Percentiles rank a stretch among this genome's conserved stretches.
Evolutionary conservation across 1,140 invertebrate genomes (phyloP).

Genomic region (Cydia fagiglandana): DNA sequence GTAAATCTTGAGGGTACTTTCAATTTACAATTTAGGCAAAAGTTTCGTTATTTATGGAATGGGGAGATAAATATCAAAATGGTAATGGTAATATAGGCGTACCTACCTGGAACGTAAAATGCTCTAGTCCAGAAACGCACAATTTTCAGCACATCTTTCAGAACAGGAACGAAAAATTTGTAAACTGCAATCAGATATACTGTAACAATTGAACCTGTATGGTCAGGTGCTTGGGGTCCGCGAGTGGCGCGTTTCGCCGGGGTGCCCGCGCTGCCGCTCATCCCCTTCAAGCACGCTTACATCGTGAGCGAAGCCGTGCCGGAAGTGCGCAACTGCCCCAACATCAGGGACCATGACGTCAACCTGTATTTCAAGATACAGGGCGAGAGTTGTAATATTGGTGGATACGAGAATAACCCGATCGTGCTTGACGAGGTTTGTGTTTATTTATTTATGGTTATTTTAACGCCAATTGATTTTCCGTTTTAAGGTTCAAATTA

Average conservation of each 20-base stretch:
- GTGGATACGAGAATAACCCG: slow-evolving; percentile 94
- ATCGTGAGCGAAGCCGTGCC: slow-evolving; percentile 89
- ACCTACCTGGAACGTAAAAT: too few species aligned
- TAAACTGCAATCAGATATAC: too few species aligned
- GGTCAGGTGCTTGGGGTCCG: slow-evolving; percentile 88
- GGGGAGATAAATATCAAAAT: too few species aligned
- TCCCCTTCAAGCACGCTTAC: slow-evolving; percentile 94
- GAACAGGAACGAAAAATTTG: too few species aligned
- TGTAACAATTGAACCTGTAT: background rate
- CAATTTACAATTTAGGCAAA: too few species aligned
- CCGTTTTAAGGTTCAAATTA: too few species aligned
- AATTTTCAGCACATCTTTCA: too few species aligned
- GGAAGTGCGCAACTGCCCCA: slow-evolving; percentile 86
- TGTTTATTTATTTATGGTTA: slow-evolving; percentile 30
- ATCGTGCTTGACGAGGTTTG: slow-evolving; percentile 86
- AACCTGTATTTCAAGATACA: slow-evolving; percentile 91
- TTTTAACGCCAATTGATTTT: too few species aligned
- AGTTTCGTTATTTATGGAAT: too few species aligned
- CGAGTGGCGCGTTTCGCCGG: slow-evolving; percentile 86
- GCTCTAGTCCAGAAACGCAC: too few species aligned
- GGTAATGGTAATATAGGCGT: too few species aligned
- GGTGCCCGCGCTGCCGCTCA: slow-evolving; percentile 84
- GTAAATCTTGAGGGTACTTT: too few species aligned
- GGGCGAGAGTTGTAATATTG: slow-evolving; percentile 89
- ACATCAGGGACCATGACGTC: slow-evolving; percentile 91